These are phyloP conservation scores for Dipus sagitta DNA, from an alignment of 2,797 vertebrate genomes.

Conservation along the genomic window DNA sequence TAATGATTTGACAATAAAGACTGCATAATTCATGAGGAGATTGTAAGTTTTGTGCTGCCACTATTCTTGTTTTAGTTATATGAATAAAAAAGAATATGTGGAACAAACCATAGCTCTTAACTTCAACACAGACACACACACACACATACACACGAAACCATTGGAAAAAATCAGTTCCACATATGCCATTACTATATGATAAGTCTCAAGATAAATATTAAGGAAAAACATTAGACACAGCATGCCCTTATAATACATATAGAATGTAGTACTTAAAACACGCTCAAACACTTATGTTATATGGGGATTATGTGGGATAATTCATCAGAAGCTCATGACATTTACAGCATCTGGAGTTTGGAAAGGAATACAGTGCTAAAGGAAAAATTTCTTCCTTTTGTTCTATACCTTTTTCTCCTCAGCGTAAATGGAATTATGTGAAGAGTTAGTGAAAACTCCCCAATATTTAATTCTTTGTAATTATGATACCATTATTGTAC, in stretches of 20 bases:
- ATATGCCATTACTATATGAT: neutral
- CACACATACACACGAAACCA: neutral
- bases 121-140: too few species aligned
- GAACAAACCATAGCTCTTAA: too few species aligned
- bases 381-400: neutral
- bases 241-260: neutral
- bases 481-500: neutral
- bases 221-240: neutral
- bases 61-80: neutral
- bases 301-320: neutral
- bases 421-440: neutral
- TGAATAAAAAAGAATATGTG: neutral
- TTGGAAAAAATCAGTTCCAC: neutral
- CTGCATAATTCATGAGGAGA: neutral
- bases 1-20: neutral
- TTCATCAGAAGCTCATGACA: neutral
- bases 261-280: neutral
- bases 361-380: neutral
- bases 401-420: neutral
- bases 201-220: neutral
- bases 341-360: neutral
- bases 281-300: neutral
- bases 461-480: neutral
- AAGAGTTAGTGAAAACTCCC: neutral
- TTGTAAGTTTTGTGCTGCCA: conserved; percentile 6